A percentile compares a stretch with the other conserved stretches of the same genome.
Conservation (phyloP, 92 coral and sea anemone species). For the Zoanthus solanderi region DNA sequence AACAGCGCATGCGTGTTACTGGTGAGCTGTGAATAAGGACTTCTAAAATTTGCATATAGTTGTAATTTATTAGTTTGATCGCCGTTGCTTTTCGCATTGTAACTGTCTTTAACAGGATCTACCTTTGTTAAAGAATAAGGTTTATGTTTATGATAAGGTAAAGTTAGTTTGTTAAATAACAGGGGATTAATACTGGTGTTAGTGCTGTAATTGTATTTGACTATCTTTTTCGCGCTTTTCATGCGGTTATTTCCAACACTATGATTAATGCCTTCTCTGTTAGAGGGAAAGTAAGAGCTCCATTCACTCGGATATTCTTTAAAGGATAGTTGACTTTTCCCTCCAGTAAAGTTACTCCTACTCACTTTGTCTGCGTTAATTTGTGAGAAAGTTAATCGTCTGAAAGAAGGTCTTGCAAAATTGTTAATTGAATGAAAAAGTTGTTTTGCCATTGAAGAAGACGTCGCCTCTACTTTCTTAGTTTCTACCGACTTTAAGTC, state of each 20-base stretch:
- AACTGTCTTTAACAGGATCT: not conserved
- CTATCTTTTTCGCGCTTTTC: not conserved
- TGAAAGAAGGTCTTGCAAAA: not conserved
- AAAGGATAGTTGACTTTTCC: not conserved
- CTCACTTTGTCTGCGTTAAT: not conserved
- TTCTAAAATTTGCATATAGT: not conserved
- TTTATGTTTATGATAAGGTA: not conserved
- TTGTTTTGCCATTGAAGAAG: not conserved
- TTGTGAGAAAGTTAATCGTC: not conserved
- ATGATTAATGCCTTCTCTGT: not conserved
- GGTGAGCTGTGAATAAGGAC: conserved; percentile 5
- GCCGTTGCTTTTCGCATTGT: not conserved
- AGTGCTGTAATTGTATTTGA: not conserved
- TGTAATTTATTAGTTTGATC: not conserved
- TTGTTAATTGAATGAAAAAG: not conserved
- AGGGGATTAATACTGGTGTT: not conserved
- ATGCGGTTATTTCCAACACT: not conserved
- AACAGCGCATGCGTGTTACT: conserved; percentile 47
- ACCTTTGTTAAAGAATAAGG: not conserved
- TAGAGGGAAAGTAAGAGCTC: not conserved
- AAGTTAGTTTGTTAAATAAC: not conserved
- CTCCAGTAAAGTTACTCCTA: not conserved
- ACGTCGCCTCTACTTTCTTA: not conserved
- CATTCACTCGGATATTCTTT: not conserved
- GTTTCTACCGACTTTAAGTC: not conserved